Percentiles rank a stretch among this genome's conserved stretches.
phyloP scores from a whole-genome alignment of 2,113 vertebrate genomes.

The Tylochromis polylepis region DNA sequence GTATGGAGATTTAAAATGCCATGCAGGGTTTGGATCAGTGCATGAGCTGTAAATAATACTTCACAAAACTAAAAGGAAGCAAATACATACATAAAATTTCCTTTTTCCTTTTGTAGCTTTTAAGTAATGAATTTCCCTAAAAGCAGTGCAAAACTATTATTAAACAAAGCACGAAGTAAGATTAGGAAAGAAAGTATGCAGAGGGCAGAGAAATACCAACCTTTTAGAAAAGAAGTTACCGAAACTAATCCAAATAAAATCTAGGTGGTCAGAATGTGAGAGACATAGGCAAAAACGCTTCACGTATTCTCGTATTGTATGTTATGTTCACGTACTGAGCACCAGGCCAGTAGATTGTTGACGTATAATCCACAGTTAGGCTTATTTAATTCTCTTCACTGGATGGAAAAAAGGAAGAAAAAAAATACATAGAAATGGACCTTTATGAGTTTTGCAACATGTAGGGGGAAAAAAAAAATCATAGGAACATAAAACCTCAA shows the following conservation, averaged over 20 bases:
- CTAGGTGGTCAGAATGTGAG: constrained; percentile 96
- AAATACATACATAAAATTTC: background rate
- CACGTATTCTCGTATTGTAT: constrained; percentile 42
- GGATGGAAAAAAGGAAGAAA: constrained; percentile 52
- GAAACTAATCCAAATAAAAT: constrained; percentile 99
- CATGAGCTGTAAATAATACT: background rate
- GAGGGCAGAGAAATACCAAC: constrained; percentile 99
- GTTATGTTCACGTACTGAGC: constrained; percentile 58
- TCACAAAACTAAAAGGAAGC: background rate
- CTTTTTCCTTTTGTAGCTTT: constrained; percentile 57
- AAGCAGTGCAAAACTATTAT: constrained; percentile 77
- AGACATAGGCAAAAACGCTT: constrained; percentile 50
- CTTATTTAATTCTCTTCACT: constrained; percentile 54
- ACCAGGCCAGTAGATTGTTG: constrained; percentile 48
- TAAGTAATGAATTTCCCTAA: constrained; percentile 65
- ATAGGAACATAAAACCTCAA: constrained; percentile 16
- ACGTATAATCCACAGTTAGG: constrained; percentile 64
- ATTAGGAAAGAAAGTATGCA: constrained; percentile 87
- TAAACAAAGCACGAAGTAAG: constrained; percentile 78
- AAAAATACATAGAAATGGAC: constrained; percentile 54
- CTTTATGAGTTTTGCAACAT: constrained; percentile 48
- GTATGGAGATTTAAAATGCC: background rate
- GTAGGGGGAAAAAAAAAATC: background rate
- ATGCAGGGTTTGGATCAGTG: background rate
- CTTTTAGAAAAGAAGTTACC: constrained; percentile 98